phyloP scores from a whole-genome alignment of 2,797 vertebrate genomes.

The Sylvia borin region DNA sequence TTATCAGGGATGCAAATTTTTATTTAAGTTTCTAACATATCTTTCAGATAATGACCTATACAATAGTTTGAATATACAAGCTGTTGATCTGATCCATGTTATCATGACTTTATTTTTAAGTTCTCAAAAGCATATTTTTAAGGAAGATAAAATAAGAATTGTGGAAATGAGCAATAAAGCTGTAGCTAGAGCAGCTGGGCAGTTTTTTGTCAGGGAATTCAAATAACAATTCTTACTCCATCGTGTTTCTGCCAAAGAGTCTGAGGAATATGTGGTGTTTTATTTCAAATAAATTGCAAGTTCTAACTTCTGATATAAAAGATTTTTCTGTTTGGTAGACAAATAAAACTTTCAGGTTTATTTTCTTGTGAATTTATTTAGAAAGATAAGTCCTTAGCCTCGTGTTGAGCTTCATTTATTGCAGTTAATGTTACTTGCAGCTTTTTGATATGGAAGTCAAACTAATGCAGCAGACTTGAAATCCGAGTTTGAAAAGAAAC shows the following conservation, averaged over 20 bases:
- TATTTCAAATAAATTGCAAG: not conserved
- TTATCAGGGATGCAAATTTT: not conserved
- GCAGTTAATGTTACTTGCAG: not conserved
- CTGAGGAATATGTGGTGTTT: not conserved
- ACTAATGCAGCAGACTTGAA: not conserved
- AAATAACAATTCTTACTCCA: not conserved
- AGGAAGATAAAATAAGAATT: not conserved
- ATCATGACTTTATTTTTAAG: not conserved
- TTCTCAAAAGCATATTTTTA: not conserved
- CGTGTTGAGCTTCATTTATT: not conserved
- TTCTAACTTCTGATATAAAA: not conserved
- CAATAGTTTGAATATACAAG: not conserved
- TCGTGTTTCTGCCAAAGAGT: fast-evolving
- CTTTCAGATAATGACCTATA: not conserved
- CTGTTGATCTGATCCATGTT: not conserved
- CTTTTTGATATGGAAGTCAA: not conserved
- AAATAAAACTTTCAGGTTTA: not conserved
- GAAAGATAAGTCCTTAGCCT: not conserved
- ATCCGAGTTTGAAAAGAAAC: not conserved
- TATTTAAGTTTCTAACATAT: not conserved
- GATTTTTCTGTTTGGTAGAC: not conserved
- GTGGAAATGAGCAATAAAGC: not conserved
- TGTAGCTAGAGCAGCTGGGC: not conserved
- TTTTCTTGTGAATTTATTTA: not conserved
- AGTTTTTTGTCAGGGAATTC: not conserved